Evolutionary conservation across 2,888 invertebrate species (phyloP).

Genomic region (Pemphredon lugubris): DNA sequence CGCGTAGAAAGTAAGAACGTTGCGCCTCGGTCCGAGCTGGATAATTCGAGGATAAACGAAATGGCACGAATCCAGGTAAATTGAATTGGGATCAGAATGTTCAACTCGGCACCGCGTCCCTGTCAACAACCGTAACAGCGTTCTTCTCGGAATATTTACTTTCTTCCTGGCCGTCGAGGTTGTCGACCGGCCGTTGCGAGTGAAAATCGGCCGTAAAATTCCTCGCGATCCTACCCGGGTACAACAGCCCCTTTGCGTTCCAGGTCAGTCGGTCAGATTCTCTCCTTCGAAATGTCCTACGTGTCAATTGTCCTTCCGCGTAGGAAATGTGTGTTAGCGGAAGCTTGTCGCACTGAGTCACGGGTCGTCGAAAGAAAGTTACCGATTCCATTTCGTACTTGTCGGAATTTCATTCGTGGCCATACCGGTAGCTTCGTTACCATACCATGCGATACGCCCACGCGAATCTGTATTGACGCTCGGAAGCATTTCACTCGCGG

Average conservation of each 20-base stretch:
- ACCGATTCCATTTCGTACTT: constrained; percentile 52
- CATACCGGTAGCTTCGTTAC: constrained; percentile 9
- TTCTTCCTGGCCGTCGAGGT: constrained; percentile 31
- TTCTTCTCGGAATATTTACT: constrained; percentile 42
- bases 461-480: constrained; percentile 11
- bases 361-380: constrained; percentile 66
- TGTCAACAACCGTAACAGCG: constrained; percentile 7
- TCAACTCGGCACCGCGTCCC: too few species aligned
- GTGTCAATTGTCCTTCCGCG: constrained; percentile 33
- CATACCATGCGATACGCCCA: constrained; percentile 22
- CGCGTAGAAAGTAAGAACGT: too few species aligned
- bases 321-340: constrained; percentile 69
- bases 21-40: too few species aligned
- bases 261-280: constrained; percentile 68
- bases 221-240: constrained; percentile 21
- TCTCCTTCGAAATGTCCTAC: constrained; percentile 46
- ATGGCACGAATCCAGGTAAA: too few species aligned
- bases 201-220: constrained; percentile 55
- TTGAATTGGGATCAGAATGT: too few species aligned
- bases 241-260: constrained; percentile 31
- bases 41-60: too few species aligned
- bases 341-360: constrained; percentile 70
- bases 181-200: constrained; percentile 29
- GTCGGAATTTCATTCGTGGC: constrained; percentile 51
- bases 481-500: constrained; percentile 52